A percentile compares a stretch with the other conserved stretches of the same genome.
phyloP scores from a whole-genome alignment of 2,888 invertebrate genomes.

The Unio delphinus region DNA sequence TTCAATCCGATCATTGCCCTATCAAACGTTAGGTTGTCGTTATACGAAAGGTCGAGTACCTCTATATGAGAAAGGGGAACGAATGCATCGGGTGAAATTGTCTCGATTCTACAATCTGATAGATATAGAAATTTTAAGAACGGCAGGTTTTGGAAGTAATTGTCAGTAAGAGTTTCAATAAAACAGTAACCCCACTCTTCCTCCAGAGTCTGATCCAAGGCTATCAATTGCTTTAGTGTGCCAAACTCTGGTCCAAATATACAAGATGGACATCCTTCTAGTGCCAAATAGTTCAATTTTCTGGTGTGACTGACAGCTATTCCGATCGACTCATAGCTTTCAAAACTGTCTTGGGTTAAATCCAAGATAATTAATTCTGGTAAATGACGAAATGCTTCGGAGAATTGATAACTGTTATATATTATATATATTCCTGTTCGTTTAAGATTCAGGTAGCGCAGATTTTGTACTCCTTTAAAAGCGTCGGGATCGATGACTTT shows the following conservation, averaged over 20 bases:
- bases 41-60: conserved; percentile 12
- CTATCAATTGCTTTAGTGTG: background rate
- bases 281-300: too few species aligned
- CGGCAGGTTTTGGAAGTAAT: too few species aligned
- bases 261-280: too few species aligned
- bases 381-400: conserved; percentile 2
- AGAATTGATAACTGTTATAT: background rate
- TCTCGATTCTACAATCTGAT: too few species aligned
- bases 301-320: too few species aligned
- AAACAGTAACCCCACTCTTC: too few species aligned
- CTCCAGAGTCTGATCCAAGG: background rate
- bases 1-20: conserved; percentile 8
- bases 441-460: conserved; percentile 6
- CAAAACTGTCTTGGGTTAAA: conserved; percentile 1
- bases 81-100: too few species aligned
- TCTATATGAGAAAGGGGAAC: conserved; percentile 1
- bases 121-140: too few species aligned
- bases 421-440: conserved; percentile 4
- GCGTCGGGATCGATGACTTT: background rate
- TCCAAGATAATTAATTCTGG: conserved; percentile 1
- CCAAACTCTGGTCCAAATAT: too few species aligned
- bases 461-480: conserved; percentile 8
- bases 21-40: conserved; percentile 9
- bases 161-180: too few species aligned
- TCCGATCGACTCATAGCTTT: too few species aligned